Base-by-base conservation (phyloP, 2,888 invertebrate species). In the Acleris emargana region DNA sequence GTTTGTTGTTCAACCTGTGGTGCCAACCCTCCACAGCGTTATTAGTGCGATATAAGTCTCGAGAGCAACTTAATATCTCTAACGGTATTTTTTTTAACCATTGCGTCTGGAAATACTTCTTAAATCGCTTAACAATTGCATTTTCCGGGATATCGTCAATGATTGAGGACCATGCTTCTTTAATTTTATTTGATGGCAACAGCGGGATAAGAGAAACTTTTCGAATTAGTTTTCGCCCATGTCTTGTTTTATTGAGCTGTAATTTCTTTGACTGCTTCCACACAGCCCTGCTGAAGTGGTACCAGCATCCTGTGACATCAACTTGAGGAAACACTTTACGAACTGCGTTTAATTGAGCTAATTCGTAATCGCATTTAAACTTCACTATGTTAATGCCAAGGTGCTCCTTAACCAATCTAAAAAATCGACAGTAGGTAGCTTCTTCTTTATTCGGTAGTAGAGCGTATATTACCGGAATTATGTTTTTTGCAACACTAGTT, bases 241-340 rank as follows among this genome's bases (percentile, higher is more conserved):
- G 16, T 53, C 17, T n/a, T 7, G 9, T 32, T 53, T 32, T 53
- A 53, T 53, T 53, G 32, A 53, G 38, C 28, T 17, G n/a, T 32
- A 32, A 38, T 38, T 53, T 53, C 25, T 32, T 32, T 53, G n/a
- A 32, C 4, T 53, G 11, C 17, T 32, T 53, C 32, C 52, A 53
- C 52, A 53, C 38, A 38, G 52, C 52, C 52, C 52, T 53, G 32
- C 52, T 53, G 52, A 32, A 53, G 50, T 51, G 22, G 52, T 53
- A 32, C 28, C 52, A 52, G 52, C 52, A 52, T 5, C 52, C 52
- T 52, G 52, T 28, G 52, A 28, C 28, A n/a, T 52, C 28, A 4
- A 28, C 25, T 52, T 52, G 28, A 53, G 52, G 52, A 32, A 53
- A 53, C 17, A 53, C n/a, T 13, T 32, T 53, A 53, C 52, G 52